Evolutionary conservation across 2,113 vertebrate species (phyloP).

Genomic region (Cnemophilus loriae): DNA sequence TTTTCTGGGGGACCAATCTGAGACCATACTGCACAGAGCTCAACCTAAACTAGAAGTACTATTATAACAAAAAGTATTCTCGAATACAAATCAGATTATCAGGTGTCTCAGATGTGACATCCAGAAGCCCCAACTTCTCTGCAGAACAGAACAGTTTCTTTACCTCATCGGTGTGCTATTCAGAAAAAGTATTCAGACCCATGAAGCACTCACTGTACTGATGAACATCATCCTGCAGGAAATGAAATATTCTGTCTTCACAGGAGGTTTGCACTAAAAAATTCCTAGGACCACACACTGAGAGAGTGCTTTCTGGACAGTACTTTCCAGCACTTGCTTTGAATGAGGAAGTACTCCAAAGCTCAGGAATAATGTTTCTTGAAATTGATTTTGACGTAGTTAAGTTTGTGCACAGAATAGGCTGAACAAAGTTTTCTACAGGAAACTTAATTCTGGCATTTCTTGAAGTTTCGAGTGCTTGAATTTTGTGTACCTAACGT

Average conservation of each 20-base stretch:
- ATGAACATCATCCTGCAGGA: background rate
- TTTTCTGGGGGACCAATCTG: background rate
- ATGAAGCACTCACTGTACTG: background rate
- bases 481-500: background rate
- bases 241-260: slow-evolving; percentile 4
- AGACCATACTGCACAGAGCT: accelerated
- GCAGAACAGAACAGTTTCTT: background rate
- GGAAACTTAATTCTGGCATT: background rate
- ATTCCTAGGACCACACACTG: background rate
- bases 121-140: background rate
- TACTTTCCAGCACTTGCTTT: background rate
- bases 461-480: background rate
- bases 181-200: background rate
- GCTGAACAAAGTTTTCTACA: background rate
- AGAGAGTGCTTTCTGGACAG: background rate
- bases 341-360: background rate
- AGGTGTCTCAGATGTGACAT: background rate
- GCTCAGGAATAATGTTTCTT: background rate
- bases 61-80: background rate
- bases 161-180: background rate
- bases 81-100: background rate
- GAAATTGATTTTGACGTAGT: background rate
- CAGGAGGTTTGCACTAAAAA: background rate
- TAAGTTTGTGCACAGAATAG: background rate
- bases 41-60: background rate